Evolutionary conservation across 2,113 vertebrate species (phyloP), one percentile per base, ranked within the genome.

Genomic region (Pao palembangensis): DNA sequence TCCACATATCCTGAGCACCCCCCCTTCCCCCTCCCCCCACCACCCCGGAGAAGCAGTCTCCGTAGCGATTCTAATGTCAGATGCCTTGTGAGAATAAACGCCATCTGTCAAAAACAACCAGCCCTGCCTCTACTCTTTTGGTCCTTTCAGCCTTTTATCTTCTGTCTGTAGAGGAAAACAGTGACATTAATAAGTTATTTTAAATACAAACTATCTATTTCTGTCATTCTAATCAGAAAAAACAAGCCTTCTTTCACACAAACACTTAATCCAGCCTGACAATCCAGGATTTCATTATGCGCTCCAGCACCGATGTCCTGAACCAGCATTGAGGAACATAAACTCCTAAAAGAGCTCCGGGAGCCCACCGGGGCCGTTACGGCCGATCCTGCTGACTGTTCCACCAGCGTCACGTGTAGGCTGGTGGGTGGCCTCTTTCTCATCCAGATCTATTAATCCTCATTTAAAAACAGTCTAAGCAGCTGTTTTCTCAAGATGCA

Each of bases 21-120:
- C 88, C 67, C 89, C 86, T 89, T 76, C 78, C 82, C 66, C 78
- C 64, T 55, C 58, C 73, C 80, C 81, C 67, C 79, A 76, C 63
- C 59, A 38, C 80, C 71, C 70, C 52, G 38, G 81, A 65, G 65
- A 76, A 71, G 75, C 43, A 52, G 78, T 81, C 84, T 88, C 92
- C 82, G 92, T 93, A 92, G 92, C 90, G 85, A 87, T 85, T 90
- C 88, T 84, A 87, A 89, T 91, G 89, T 90, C 90, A 88, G 88
- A 89, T 89, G 85, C 73, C 80, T 79, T 75, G 55, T 83, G 72
- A 81, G 72, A 90, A 86, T 89, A 90, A 91, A 91, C 49, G 78
- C 69, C 86, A 89, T 90, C 89, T 91, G 88, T 88, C 87, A 87
- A 90, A 90, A 86, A 67, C 51, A 18, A 47, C 38, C 31, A 51